Evolutionary conservation across 2,888 invertebrate species (phyloP).

Genomic region (Dynastes hyllus): DNA sequence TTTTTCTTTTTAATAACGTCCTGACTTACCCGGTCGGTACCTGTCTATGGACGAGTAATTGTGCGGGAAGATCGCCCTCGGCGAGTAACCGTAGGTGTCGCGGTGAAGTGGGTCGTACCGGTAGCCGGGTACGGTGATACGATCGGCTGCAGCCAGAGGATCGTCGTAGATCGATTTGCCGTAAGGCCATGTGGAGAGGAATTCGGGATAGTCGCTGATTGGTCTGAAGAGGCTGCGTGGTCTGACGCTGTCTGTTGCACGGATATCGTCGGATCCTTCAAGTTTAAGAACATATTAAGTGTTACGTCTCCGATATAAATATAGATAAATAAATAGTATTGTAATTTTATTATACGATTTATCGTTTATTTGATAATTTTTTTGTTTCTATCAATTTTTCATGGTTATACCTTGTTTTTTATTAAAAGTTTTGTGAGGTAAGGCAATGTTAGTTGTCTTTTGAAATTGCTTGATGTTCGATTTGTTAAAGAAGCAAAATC

Average conservation of each 20-base stretch:
- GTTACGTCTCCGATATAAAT: too few species aligned
- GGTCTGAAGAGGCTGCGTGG: slow-evolving; percentile 79
- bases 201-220: slow-evolving; percentile 84
- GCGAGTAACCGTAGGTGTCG: slow-evolving; percentile 92
- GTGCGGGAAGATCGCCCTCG: slow-evolving; percentile 90
- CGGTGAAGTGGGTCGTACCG: slow-evolving; percentile 93
- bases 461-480: too few species aligned
- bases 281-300: not conserved
- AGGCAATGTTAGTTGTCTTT: too few species aligned
- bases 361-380: too few species aligned
- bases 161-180: slow-evolving; percentile 92
- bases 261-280: slow-evolving; percentile 91
- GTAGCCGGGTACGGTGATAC: slow-evolving; percentile 91
- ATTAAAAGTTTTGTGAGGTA: too few species aligned
- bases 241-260: slow-evolving; percentile 84
- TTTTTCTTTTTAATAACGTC: slow-evolving; percentile 41
- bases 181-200: slow-evolving; percentile 82
- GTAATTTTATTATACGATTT: too few species aligned
- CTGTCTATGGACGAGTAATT: slow-evolving; percentile 84
- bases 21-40: slow-evolving; percentile 89
- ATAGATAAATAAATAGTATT: too few species aligned
- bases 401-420: too few species aligned
- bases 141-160: slow-evolving; percentile 85
- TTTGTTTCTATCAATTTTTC: too few species aligned
- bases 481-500: too few species aligned